Percentiles rank a stretch among this genome's conserved stretches.
These are phyloP conservation scores for Drosophila simulans DNA, from an alignment of 1,140 invertebrate genomes.

Conservation along the genomic window DNA sequence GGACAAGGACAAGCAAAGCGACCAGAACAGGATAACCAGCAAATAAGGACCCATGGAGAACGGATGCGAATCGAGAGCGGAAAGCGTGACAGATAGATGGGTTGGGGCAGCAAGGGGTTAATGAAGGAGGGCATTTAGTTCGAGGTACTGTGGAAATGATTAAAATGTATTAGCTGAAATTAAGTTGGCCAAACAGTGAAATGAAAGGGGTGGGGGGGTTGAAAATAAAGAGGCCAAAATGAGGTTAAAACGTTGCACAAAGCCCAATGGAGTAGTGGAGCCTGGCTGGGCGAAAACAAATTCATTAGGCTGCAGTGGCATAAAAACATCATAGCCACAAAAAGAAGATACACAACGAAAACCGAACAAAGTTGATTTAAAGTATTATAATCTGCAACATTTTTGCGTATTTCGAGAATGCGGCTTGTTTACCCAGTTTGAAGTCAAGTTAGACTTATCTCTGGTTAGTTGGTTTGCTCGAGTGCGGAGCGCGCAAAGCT, in stretches of 20 bases:
- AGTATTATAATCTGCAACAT: neutral
- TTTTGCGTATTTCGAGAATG: neutral
- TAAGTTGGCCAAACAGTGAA: constrained; percentile 2
- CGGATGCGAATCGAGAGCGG: constrained; percentile 69
- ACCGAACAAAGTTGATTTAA: no score
- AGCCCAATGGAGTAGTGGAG: neutral
- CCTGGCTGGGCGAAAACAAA: neutral
- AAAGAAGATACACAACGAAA: no score
- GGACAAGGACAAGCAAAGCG: neutral
- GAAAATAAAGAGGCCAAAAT: neutral
- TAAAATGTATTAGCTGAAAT: constrained; percentile 17
- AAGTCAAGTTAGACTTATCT: neutral
- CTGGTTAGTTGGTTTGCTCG: neutral
- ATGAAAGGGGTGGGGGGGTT: neutral
- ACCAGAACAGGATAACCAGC: constrained; percentile 4
- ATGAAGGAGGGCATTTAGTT: constrained; percentile 20
- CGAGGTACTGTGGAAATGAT: constrained; percentile 28
- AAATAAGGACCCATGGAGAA: constrained; percentile 1
- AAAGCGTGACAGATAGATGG: constrained; percentile 58
- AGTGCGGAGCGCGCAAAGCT: no score
- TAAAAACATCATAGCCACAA: no score
- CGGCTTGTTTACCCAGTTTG: neutral
- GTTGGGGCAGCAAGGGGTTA: constrained; percentile 5
- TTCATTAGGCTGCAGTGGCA: neutral
- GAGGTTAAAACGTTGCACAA: neutral